Percentiles rank a stretch among this genome's conserved stretches.
Evolutionary conservation across 2,888 invertebrate genomes (phyloP).

Genomic region (Drosophila acutilabella): DNA sequence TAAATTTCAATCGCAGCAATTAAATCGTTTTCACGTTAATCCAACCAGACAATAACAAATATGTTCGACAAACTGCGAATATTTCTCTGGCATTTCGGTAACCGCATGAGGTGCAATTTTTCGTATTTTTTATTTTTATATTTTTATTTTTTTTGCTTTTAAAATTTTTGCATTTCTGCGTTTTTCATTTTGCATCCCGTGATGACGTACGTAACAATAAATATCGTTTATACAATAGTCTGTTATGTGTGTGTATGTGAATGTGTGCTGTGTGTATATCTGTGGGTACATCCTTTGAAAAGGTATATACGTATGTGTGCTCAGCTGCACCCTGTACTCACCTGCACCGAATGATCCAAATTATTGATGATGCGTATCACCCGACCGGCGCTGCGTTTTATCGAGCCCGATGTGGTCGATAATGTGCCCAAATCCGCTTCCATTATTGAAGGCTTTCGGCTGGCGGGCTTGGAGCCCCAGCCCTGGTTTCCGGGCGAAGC

Average conservation of each 20-base stretch:
- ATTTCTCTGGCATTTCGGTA: conserved; percentile 20
- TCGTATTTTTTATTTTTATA: not conserved
- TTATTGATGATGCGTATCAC: conserved; percentile 97
- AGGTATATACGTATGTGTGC: not conserved
- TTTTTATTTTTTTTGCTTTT: not conserved
- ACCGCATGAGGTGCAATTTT: conserved; percentile 26
- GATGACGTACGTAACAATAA: conserved; percentile 49
- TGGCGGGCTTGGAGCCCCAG: conserved; percentile 89
- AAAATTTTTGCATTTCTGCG: not conserved
- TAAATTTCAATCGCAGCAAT: conserved; percentile 56
- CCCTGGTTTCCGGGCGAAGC: conserved; percentile 87
- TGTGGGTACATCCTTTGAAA: not conserved
- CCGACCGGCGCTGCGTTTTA: conserved; percentile 92
- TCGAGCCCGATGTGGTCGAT: conserved; percentile 87
- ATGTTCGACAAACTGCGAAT: conserved; percentile 18
- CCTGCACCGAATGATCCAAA: conserved; percentile 95
- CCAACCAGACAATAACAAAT: conserved; percentile 24
- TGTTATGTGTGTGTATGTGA: not conserved
- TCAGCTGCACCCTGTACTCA: conserved; percentile 81
- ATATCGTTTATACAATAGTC: conserved; percentile 30
- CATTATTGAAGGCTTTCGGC: conserved; percentile 93
- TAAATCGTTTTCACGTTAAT: conserved; percentile 52
- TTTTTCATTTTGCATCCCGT: conserved; percentile 34
- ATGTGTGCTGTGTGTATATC: not conserved
- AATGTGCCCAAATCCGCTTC: conserved; percentile 90